Percentiles rank a stretch among this genome's conserved stretches.
Evolutionary conservation across 2,888 invertebrate genomes (phyloP).

Genomic region (Apodemia mormo): DNA sequence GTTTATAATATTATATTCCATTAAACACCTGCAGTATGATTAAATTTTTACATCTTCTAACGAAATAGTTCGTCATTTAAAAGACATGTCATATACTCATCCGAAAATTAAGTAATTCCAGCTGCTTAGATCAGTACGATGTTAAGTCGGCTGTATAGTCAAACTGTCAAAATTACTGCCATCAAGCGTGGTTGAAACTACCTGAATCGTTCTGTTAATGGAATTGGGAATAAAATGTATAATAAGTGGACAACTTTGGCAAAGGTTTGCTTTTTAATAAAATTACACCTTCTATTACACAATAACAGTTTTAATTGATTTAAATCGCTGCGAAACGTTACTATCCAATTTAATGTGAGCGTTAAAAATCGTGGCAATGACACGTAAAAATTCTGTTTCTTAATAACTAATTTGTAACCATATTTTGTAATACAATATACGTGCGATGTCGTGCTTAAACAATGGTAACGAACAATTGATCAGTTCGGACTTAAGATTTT

Average conservation of each 20-base stretch:
- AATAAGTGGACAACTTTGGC: neutral
- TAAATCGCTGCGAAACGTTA: neutral
- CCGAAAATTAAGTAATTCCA: no score
- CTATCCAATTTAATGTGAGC: neutral
- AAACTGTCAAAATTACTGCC: no score
- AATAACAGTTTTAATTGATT: neutral
- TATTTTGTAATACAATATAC: constrained; percentile 1
- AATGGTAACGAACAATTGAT: constrained; percentile 11
- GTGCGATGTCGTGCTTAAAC: neutral
- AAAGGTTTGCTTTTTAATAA: neutral
- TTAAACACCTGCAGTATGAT: no score
- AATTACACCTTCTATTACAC: neutral
- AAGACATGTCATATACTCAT: no score
- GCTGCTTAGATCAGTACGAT: no score
- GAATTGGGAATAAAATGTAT: no score
- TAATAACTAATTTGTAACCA: constrained; percentile 3
- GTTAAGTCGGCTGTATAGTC: no score
- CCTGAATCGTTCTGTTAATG: no score
- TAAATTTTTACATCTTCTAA: no score
- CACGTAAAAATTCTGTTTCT: constrained; percentile 10
- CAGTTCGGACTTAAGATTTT: constrained; percentile 7
- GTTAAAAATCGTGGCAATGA: constrained; percentile 7
- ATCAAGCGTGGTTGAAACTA: no score
- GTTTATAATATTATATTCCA: no score
- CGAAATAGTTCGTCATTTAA: no score